Percentiles rank a stretch among this genome's conserved stretches.
These are phyloP conservation scores for Pogonomyrmex barbatus DNA, from an alignment of 1,140 invertebrate species.

Conservation along the genomic window DNA sequence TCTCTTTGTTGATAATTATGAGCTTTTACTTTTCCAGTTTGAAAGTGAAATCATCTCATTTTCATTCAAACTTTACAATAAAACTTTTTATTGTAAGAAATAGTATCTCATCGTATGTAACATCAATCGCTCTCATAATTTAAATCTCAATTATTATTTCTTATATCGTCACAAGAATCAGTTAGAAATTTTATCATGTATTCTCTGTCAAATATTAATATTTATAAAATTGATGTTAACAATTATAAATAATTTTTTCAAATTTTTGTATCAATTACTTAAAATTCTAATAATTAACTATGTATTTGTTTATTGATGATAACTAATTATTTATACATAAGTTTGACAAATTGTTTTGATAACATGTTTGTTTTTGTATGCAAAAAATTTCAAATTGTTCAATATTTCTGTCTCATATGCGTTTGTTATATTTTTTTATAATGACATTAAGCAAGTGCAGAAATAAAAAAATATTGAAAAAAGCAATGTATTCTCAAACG, in stretches of 20 bases:
- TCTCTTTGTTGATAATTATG: background rate
- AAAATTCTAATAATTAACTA: background rate
- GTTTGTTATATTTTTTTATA: background rate
- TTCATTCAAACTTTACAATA: background rate
- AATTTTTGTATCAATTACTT: background rate
- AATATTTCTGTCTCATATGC: background rate
- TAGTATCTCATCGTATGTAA: background rate
- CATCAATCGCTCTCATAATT: background rate
- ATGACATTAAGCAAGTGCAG: background rate
- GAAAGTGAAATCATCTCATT: slow-evolving; percentile 13
- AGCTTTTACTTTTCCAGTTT: background rate
- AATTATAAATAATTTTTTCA: background rate
- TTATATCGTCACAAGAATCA: background rate
- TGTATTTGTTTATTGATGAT: background rate
- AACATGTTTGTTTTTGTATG: background rate
- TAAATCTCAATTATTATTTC: background rate
- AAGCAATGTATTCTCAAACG: background rate
- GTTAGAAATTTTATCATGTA: background rate
- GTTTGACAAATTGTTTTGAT: too few species aligned
- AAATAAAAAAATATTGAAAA: background rate
- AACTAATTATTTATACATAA: background rate
- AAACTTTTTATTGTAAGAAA: background rate
- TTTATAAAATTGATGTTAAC: background rate
- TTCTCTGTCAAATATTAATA: background rate
- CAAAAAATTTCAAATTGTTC: background rate